phyloP scores from a whole-genome alignment of 2,113 vertebrate genomes.

The Sinocyclocheilus maitianheensis region DNA sequence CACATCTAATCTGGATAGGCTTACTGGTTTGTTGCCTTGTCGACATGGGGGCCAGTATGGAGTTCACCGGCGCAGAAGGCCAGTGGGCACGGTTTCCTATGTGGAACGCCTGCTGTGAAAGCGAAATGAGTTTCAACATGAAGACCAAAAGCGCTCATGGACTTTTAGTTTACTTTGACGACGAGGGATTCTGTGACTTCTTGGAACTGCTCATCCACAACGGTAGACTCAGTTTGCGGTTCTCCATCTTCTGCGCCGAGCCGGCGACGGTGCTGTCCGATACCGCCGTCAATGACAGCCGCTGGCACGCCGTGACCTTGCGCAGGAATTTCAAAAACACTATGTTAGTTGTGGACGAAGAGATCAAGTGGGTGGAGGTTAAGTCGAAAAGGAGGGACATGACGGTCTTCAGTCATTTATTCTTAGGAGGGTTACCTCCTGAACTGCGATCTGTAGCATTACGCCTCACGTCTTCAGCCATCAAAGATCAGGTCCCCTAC shows the following conservation, averaged over 20 bases:
- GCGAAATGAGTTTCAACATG: conserved; percentile 98
- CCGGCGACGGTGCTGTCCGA: conserved; percentile 90
- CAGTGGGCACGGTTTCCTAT: conserved; percentile 98
- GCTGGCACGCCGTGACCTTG: conserved; percentile 88
- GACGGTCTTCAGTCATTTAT: conserved; percentile 96
- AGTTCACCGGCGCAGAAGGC: conserved; percentile 93
- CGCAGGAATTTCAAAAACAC: conserved; percentile 96
- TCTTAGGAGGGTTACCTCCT: conserved; percentile 88
- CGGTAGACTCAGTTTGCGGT: conserved; percentile 91
- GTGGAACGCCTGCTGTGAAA: conserved; percentile 99
- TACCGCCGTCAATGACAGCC: conserved; percentile 88
- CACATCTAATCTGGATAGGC: conserved; percentile 81
- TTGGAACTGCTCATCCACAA: conserved; percentile 94
- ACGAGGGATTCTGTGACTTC: conserved; percentile 98
- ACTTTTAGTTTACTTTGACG: conserved; percentile 96
- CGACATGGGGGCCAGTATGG: conserved; percentile 85
- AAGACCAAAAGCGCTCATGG: conserved; percentile 95
- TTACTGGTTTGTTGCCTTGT: conserved; percentile 86
- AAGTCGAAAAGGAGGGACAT: conserved; percentile 96
- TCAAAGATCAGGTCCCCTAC: conserved; percentile 87
- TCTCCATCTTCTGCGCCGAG: conserved; percentile 97
- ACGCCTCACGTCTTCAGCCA: conserved; percentile 86
- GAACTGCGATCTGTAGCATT: conserved; percentile 86
- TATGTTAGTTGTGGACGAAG: conserved; percentile 86
- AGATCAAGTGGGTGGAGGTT: conserved; percentile 95